A percentile compares a stretch with the other conserved stretches of the same genome.
Conservation (phyloP, 2,888 invertebrate genomes). For the Gastracanthus pulcherrimus region DNA sequence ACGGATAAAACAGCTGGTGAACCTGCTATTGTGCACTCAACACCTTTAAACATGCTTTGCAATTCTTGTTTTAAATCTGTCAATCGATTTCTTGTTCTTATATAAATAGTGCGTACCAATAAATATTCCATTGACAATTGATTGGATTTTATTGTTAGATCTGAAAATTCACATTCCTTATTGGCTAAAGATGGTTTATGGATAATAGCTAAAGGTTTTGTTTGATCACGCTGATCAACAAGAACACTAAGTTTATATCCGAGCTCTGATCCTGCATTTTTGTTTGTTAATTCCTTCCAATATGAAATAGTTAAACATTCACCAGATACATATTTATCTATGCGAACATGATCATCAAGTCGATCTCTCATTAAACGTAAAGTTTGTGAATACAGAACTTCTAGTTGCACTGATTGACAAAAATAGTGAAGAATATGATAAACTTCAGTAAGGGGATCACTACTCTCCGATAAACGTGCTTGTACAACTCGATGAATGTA, state of each 20-base stretch:
- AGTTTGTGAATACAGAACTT: slow-evolving; percentile 91
- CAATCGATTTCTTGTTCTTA: slow-evolving; percentile 91
- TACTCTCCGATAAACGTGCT: slow-evolving; percentile 89
- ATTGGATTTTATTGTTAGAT: slow-evolving; percentile 90
- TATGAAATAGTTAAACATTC: slow-evolving; percentile 94
- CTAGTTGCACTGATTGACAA: slow-evolving; percentile 94
- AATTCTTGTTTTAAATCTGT: slow-evolving; percentile 89
- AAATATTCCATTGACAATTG: slow-evolving; percentile 96
- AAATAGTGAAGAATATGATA: slow-evolving; percentile 94
- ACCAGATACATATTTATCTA: slow-evolving; percentile 94
- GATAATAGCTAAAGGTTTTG: slow-evolving; percentile 85
- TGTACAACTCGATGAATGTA: slow-evolving; percentile 97
- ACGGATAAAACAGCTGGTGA: slow-evolving; percentile 96
- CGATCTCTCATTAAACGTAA: slow-evolving; percentile 92
- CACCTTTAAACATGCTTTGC: slow-evolving; percentile 84
- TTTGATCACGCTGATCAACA: slow-evolving; percentile 89
- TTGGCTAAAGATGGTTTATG: slow-evolving; percentile 85
- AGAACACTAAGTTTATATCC: slow-evolving; percentile 94
- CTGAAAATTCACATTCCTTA: slow-evolving; percentile 85
- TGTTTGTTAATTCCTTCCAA: slow-evolving; percentile 86
- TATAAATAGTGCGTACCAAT: slow-evolving; percentile 96
- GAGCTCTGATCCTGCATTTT: slow-evolving; percentile 89
- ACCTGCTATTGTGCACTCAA: slow-evolving; percentile 90
- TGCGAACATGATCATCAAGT: slow-evolving; percentile 91
- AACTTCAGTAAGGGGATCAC: slow-evolving; percentile 88